Evolutionary conservation across 2,888 invertebrate species (phyloP).

Genomic region (Nudaria mundana): DNA sequence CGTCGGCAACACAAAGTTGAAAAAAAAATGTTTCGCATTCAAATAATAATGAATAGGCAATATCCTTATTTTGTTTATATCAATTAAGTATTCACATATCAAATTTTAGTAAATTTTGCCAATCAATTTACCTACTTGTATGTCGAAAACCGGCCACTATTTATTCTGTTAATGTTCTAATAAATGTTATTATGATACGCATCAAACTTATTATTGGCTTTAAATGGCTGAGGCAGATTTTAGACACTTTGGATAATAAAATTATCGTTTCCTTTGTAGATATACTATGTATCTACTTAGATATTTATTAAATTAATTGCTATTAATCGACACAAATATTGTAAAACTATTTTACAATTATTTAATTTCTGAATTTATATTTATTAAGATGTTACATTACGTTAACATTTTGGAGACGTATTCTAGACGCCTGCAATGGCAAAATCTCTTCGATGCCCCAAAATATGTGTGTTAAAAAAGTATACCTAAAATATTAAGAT

Average conservation of each 20-base stretch:
- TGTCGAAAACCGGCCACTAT: background rate
- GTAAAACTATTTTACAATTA: background rate
- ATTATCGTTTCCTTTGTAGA: background rate
- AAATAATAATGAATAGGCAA: background rate
- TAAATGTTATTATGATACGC: background rate
- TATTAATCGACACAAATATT: background rate
- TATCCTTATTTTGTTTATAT: background rate
- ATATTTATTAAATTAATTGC: too few species aligned
- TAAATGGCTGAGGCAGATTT: background rate
- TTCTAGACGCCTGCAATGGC: too few species aligned
- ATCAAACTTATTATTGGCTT: background rate
- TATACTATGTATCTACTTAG: background rate
- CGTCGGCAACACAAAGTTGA: too few species aligned
- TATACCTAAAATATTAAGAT: too few species aligned
- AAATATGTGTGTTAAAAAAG: too few species aligned
- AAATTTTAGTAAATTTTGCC: background rate
- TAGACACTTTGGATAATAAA: background rate
- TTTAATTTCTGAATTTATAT: background rate
- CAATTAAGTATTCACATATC: background rate
- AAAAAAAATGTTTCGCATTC: too few species aligned
- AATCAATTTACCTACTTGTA: background rate
- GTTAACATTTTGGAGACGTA: too few species aligned
- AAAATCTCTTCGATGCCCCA: too few species aligned
- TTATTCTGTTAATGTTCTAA: slow-evolving; percentile 5
- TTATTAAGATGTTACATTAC: background rate